These are phyloP conservation scores for Neosilurus hyrtlii DNA, from an alignment of 2,797 vertebrate genomes.

Conservation along the genomic window DNA sequence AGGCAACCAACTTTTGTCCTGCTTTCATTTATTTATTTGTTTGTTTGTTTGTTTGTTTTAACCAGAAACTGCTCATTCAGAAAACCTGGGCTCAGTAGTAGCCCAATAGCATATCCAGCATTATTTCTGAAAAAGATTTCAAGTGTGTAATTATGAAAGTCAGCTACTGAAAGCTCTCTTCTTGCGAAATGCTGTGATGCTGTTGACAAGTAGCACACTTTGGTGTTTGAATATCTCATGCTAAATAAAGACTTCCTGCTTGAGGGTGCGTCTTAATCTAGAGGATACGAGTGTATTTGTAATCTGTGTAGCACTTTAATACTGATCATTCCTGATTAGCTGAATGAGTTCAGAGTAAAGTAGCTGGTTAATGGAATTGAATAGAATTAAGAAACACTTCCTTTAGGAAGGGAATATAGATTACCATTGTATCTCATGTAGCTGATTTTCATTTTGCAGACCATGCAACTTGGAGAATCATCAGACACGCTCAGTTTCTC, in stretches of 20 bases:
- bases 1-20: slow-evolving; percentile 10
- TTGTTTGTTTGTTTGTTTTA: too few relatives aligned
- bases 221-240: background rate
- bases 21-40: too few relatives aligned
- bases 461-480: slow-evolving; percentile 68
- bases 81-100: background rate
- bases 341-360: background rate
- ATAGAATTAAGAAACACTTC: background rate
- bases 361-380: slow-evolving; percentile 33
- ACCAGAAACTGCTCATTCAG: slow-evolving; percentile 17
- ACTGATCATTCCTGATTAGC: slow-evolving; percentile 20
- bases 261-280: slow-evolving; percentile 15
- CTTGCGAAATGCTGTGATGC: background rate
- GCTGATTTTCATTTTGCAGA: slow-evolving; percentile 55
- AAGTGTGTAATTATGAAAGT: background rate
- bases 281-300: slow-evolving; percentile 28
- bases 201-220: background rate
- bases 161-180: background rate
- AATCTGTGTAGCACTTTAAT: background rate
- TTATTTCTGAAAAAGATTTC: background rate
- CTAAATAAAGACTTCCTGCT: slow-evolving; percentile 3
- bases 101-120: background rate
- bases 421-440: background rate
- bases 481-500: slow-evolving; percentile 66
- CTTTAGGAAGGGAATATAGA: background rate